Percentiles rank a stretch among this genome's conserved stretches.
These are phyloP conservation scores for Caenorhabditis tropicalis DNA, from an alignment of 1,140 invertebrate species.

Conservation along the genomic window DNA sequence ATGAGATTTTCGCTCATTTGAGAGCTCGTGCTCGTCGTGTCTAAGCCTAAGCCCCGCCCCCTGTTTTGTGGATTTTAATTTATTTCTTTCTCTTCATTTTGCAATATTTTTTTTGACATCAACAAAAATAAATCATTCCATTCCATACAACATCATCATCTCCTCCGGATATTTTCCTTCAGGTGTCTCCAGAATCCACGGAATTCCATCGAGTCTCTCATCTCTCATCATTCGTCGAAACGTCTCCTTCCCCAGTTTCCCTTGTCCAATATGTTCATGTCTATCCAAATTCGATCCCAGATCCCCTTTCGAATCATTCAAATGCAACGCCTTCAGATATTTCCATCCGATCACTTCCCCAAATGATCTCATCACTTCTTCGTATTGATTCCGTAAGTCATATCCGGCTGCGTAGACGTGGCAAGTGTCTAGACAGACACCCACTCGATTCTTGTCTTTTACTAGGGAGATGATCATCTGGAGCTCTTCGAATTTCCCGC, in stretches of 20 bases:
- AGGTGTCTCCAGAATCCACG: conserved; percentile 76
- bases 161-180: conserved; percentile 66
- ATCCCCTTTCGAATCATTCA: conserved; percentile 76
- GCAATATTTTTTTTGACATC: neutral
- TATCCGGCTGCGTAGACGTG: conserved; percentile 76
- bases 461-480: conserved; percentile 74
- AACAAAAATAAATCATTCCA: conserved; percentile 32
- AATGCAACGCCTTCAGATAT: conserved; percentile 75
- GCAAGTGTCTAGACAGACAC: conserved; percentile 76
- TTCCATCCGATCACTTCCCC: conserved; percentile 74
- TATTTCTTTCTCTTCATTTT: neutral
- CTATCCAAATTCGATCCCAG: conserved; percentile 74
- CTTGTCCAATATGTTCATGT: conserved; percentile 76
- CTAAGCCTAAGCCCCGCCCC: too few relatives aligned
- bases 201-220: conserved; percentile 73
- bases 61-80: neutral
- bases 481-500: conserved; percentile 75
- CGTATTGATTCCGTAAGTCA: conserved; percentile 73
- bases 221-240: conserved; percentile 75
- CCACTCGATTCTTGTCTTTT: conserved; percentile 74
- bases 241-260: conserved; percentile 73
- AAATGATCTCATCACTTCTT: conserved; percentile 74
- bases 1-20: conserved; percentile 67
- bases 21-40: conserved; percentile 49
- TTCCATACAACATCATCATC: conserved; percentile 67